phyloP scores from a whole-genome alignment of 1,140 invertebrate genomes.

The Polypedilum pembai region DNA sequence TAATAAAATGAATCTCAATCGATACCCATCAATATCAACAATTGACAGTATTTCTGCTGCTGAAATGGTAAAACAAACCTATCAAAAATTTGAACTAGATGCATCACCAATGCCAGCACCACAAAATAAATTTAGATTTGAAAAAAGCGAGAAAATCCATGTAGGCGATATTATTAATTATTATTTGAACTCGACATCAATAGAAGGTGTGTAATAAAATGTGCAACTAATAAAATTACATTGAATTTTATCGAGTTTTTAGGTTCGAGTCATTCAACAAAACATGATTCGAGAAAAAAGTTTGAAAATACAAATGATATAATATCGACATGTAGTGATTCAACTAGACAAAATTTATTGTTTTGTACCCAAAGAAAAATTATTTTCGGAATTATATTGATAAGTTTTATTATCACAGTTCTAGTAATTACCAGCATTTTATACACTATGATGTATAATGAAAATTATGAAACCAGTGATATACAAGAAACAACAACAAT shows the following conservation, averaged over 20 bases:
- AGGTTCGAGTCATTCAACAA: too few species aligned
- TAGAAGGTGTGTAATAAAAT: too few species aligned
- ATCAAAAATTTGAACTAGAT: neutral
- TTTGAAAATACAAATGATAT: too few species aligned
- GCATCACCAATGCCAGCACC: neutral
- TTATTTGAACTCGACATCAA: neutral
- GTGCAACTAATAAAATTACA: too few species aligned
- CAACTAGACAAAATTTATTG: neutral
- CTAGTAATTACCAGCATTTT: neutral
- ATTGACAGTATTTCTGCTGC: neutral
- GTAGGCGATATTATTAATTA: neutral
- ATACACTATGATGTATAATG: neutral
- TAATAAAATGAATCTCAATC: neutral
- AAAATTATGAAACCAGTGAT: neutral
- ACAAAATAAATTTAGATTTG: neutral
- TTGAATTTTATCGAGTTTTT: too few species aligned
- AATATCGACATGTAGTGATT: neutral
- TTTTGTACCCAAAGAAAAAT: neutral
- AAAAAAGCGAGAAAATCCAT: neutral
- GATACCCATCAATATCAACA: neutral
- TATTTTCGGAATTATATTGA: neutral
- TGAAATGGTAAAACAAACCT: neutral
- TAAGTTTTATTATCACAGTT: neutral
- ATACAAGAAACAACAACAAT: neutral
- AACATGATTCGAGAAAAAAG: too few species aligned